Conservation (phyloP, 2,797 vertebrate species). For the Macropus fuliginosus region DNA sequence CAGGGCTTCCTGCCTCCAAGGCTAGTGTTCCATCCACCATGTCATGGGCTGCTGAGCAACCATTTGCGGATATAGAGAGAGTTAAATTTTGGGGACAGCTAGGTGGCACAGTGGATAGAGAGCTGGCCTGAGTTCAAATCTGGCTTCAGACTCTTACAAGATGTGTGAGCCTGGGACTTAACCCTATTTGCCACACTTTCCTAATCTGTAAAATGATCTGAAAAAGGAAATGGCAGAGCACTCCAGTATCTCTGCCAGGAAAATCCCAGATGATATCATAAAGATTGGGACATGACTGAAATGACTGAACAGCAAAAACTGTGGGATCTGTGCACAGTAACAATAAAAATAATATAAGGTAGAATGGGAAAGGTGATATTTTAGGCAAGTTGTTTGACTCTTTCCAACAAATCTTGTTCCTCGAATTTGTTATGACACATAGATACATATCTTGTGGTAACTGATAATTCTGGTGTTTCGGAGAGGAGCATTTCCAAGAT, state of each 20-base stretch:
- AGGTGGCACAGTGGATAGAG: neutral
- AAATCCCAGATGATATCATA: neutral
- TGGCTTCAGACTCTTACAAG: neutral
- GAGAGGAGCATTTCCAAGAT: conserved; percentile 27
- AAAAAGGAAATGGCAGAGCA: neutral
- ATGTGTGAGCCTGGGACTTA: neutral
- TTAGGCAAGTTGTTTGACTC: conserved; percentile 1
- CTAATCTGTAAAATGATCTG: neutral
- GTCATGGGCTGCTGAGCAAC: neutral
- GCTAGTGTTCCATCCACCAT: neutral
- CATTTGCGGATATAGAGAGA: neutral
- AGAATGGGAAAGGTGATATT: neutral
- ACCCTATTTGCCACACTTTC: neutral
- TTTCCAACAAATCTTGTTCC: neutral
- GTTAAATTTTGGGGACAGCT: neutral
- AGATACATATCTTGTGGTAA: neutral
- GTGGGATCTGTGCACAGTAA: neutral
- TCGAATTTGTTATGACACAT: neutral
- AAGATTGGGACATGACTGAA: no score
- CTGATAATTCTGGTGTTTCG: neutral
- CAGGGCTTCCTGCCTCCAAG: neutral
- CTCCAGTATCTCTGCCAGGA: neutral
- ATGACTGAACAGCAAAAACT: neutral
- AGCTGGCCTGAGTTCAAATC: neutral
- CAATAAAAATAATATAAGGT: neutral